Conservation (phyloP, 2,113 vertebrate species). For the Girardinichthys multiradiatus region DNA sequence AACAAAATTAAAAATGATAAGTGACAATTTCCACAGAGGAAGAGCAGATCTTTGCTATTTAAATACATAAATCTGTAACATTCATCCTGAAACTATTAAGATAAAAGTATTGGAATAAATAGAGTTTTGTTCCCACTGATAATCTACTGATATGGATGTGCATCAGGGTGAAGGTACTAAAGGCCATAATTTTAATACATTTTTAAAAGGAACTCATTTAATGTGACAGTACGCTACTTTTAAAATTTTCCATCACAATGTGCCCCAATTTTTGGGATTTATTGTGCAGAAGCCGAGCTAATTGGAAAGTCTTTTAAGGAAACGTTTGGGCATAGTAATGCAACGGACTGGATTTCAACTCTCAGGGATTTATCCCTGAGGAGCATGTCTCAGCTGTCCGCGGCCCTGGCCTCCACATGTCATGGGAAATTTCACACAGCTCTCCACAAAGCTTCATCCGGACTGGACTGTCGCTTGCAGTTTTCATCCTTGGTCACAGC, state of each 20-base stretch:
- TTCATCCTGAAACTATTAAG: too few relatives aligned
- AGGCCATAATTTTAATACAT: not conserved
- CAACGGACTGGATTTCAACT: conserved; percentile 60
- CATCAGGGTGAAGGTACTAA: not conserved
- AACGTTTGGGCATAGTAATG: conserved; percentile 55
- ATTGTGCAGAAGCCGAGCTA: conserved; percentile 23
- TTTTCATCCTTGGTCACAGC: conserved; percentile 40
- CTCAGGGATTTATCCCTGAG: conserved; percentile 64
- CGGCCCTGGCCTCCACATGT: conserved; percentile 50
- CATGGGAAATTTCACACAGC: conserved; percentile 71
- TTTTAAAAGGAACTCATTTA: not conserved
- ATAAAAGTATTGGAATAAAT: not conserved
- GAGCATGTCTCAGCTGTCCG: conserved; percentile 67
- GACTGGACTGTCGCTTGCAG: conserved; percentile 46
- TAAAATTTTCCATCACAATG: not conserved
- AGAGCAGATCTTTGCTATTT: not conserved
- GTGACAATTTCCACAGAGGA: too few relatives aligned
- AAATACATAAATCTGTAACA: not conserved
- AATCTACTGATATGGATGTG: not conserved
- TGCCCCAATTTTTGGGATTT: conserved; percentile 32
- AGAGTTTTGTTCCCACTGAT: not conserved
- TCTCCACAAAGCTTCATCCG: conserved; percentile 49
- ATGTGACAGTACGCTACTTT: not conserved
- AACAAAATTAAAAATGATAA: too few relatives aligned
- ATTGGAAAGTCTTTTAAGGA: conserved; percentile 33